Conservation (phyloP, 2,113 vertebrate species). For the Gallinago jamesoni region DNA sequence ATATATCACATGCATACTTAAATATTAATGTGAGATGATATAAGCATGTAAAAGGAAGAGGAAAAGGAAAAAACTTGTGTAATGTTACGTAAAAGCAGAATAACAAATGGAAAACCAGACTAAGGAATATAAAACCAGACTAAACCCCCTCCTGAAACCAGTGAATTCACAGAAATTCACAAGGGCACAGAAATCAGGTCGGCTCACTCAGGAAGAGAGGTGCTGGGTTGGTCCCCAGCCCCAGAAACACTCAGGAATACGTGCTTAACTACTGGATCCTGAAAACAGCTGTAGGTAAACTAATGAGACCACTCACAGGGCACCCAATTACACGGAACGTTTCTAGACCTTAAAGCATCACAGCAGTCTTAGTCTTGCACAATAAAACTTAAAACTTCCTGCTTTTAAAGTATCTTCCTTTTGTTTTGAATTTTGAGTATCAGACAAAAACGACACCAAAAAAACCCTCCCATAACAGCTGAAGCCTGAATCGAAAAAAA, state of each 20-base stretch:
- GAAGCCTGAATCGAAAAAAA: neutral
- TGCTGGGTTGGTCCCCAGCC: neutral
- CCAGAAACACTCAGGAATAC: neutral
- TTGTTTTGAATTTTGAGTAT: constrained; percentile 1
- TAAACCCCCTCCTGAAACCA: neutral
- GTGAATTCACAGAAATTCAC: neutral
- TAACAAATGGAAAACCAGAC: neutral
- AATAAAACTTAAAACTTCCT: neutral
- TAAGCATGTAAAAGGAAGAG: neutral
- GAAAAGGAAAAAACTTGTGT: neutral
- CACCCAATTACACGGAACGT: neutral
- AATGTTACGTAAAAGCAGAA: neutral
- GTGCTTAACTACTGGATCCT: neutral
- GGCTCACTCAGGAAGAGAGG: neutral
- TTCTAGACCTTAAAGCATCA: neutral
- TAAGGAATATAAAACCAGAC: neutral
- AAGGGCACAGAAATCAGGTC: neutral
- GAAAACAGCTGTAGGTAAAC: neutral
- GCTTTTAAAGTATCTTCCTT: neutral
- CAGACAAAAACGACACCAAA: neutral
- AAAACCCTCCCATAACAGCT: neutral
- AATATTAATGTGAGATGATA: neutral
- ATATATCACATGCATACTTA: neutral
- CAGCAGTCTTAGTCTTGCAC: neutral
- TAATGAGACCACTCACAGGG: neutral